Base-by-base conservation (phyloP, 2,113 vertebrate genomes). In the Romanogobio albipinnatus region DNA sequence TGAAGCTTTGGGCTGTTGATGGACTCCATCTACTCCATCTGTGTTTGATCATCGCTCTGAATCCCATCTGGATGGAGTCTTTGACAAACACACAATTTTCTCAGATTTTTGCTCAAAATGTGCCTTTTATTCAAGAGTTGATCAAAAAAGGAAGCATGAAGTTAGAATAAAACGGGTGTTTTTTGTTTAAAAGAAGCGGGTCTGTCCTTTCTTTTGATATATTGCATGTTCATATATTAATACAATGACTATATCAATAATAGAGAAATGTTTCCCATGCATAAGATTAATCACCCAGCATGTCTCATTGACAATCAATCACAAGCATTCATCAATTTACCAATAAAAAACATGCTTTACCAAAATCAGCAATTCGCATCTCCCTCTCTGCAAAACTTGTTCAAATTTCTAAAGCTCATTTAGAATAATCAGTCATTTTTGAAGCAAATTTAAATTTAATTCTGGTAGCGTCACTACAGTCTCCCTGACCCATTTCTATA, bases 401-500 rank as follows among this genome's bases (percentile, higher is more conserved):
- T 24, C 24, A 64, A 61, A n/a, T 26, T 83, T 47, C 36, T 11
- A 39, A 3, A 47, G 39, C 53, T 75, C 62, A 76, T 68, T 70
- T 56, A 76, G 64, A 84, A 78, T 43, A 68, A 84, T 78, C 83
- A 19, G 51, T 84, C 47, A 84, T 84, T 84, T 59, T 66, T 39
- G 49, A 62, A 84, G 81, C 71, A 82, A 88, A 85, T 59, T 29
- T 29, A 77, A 79, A 85, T 71, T 59, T 45, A 24, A 75, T 39
- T 81, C 47, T 39, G 61, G 15, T 62, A 76, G 68, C 39, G 33
- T 71, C 68, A 39, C 85, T 90, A 90, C 84, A 84, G 89, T 94
- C 90, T 91, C 92, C 91, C 91, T 93, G 92, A 94, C 92, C 93
- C 91, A 94, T 80, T 93, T 93, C 84, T 91, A 88, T 86, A 88